These are phyloP conservation scores for Oryctes rhinoceros DNA, from an alignment of 1,140 invertebrate genomes.

Conservation along the genomic window DNA sequence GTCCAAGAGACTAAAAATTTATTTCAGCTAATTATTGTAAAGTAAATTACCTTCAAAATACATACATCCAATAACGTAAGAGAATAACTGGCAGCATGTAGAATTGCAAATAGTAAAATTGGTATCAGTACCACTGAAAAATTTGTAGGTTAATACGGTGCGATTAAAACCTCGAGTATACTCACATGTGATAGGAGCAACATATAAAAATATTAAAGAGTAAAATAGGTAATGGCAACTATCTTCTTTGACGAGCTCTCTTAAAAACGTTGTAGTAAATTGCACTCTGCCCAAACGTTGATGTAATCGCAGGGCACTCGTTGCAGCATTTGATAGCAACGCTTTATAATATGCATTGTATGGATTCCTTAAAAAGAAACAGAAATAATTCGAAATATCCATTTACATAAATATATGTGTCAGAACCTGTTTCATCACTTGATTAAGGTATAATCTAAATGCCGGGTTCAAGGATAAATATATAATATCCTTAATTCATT, in stretches of 20 bases:
- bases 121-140: constrained; percentile 83
- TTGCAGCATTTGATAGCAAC: constrained; percentile 89
- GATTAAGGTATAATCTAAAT: constrained; percentile 38
- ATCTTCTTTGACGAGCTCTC: constrained; percentile 85
- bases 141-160: constrained; percentile 17
- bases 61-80: constrained; percentile 89
- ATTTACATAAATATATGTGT: neutral
- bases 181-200: constrained; percentile 84
- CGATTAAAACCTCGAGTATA: constrained; percentile 72
- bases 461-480: neutral
- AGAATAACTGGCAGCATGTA: constrained; percentile 91
- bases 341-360: constrained; percentile 90
- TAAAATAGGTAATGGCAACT: constrained; percentile 97
- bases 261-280: constrained; percentile 82
- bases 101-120: constrained; percentile 86
- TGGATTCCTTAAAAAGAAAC: constrained; percentile 71
- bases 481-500: neutral
- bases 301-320: constrained; percentile 91
- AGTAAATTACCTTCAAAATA: constrained; percentile 55
- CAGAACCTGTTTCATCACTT: constrained; percentile 16
- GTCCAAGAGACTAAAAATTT: constrained; percentile 78
- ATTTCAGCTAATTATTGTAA: constrained; percentile 43
- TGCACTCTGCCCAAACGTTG: constrained; percentile 87
- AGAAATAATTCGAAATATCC: neutral
- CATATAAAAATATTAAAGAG: constrained; percentile 92